Evolutionary conservation across 2,797 vertebrate genomes (phyloP), one percentile per base, ranked within the genome.

Genomic region (Halcyon badia): DNA sequence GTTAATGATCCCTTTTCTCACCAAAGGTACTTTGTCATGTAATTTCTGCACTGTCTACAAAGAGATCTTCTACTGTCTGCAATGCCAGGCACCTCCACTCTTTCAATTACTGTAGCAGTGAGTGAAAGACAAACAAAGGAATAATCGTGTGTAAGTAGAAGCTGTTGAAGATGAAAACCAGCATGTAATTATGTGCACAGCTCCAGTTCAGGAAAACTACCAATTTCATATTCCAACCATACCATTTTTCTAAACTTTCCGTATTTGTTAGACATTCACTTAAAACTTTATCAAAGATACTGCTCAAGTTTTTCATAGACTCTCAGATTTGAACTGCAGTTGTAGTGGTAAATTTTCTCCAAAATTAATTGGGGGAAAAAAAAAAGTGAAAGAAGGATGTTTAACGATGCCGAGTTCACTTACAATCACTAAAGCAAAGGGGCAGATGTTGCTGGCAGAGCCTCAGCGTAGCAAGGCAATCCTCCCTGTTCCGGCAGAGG

Each of bases 401-500:
- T 46, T 80, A 46, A 39, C 1, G 11, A 21, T 66, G 61, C 21
- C 25, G 18, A 31, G 11, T 54, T 62, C 35, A 7, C 17, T 33
- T 52, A 17, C 2, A 2, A 4, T 20, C 19, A 2, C 5, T 3
- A 4, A 7, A 41, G 62, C 11, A 6, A n/a, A 71, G 64, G 62
- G 35, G 18, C 7, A 6, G 9, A 13, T 37, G 25, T 41, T 5
- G 41, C 10, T 3, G 9, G 11, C 0, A 1, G 52, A 52, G 56
- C 14, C 25, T 7, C 24, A 14, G 73, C 5, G 6, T 2, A n/a
- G 30, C 11, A 14, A 57, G 60, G 39, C n/a, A 8, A 35, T 76
- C 30, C n/a, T 31, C 28, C 33, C 18, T 5, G 25, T 41, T 81
- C 79, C 85, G 75, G 91, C 69, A 91, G 94, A 91, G 95, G 69